Evolutionary conservation across 2,888 invertebrate species (phyloP), one percentile per base, ranked within the genome.

Genomic region (Proisotoma minuta): DNA sequence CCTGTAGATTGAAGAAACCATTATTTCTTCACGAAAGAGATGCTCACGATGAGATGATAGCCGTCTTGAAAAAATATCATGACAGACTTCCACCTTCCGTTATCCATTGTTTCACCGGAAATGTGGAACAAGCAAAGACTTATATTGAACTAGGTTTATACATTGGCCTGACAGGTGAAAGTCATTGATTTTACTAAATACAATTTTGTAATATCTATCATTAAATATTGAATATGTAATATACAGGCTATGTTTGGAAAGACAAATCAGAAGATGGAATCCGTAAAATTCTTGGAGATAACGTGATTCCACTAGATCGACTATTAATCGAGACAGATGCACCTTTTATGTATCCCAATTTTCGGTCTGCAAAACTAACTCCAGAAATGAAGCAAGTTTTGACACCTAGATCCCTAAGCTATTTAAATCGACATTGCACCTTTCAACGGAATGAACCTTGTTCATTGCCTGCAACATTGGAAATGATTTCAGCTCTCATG

Each of bases 391-490:
- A 92, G 81, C 88, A 89, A 76, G 86, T 87, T 66, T 82, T 94
- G 63, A 91, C 93, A 24, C 89, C 12, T 77, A 87, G 87, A 77
- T 89, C 90, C 39, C 84, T 87, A 82, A 87, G 84, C 72, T 90
- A 88, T 79, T 82, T 91, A 75, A 87, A 89, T 77, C 84, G 93
- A 72, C 93, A 94, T 80, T 94, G 94, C 80, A 92, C 93, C 68
- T 95, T 95, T 81, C 93, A 95, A 80, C 84, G 96, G 73, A 96
- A 96, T 79, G 96, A 96, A 80, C 96, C 96, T 0, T 95, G 95
- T 79, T 90, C 93, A 49, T 80, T 96, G 71, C 92, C 95, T 10
- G 91, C 91, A 48, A 87, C 93, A 57, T 90, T 94, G 50, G 96
- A 96, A 79, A 86, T 96, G 84, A 87, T 93, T 69, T 92, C 94